Conservation (phyloP, 2,797 vertebrate species). For the Limnodromus scolopaceus region DNA sequence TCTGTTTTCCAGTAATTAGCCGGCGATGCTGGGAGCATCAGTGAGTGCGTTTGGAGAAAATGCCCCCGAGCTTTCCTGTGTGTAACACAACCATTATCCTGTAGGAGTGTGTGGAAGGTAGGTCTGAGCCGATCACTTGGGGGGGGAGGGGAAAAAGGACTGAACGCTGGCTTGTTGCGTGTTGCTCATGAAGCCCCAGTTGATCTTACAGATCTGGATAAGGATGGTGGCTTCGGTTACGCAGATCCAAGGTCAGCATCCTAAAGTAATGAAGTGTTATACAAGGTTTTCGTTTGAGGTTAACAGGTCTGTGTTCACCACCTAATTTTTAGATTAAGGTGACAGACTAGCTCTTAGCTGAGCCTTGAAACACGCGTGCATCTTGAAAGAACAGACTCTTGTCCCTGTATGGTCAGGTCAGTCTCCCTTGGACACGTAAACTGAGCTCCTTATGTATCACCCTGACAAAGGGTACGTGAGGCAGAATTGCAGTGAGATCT, state of each 20-base stretch:
- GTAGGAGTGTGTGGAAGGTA: neutral
- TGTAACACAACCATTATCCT: neutral
- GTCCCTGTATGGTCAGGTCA: neutral
- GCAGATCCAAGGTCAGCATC: neutral
- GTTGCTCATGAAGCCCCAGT: neutral
- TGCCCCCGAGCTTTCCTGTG: neutral
- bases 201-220: neutral
- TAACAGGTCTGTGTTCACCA: neutral
- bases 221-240: neutral
- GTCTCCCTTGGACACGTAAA: neutral
- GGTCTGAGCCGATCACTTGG: neutral
- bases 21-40: neutral
- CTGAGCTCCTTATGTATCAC: neutral
- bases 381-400: neutral
- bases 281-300: neutral
- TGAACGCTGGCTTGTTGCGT: fast-evolving
- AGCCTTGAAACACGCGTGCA: neutral
- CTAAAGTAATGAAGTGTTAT: neutral
- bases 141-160: fast-evolving
- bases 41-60: neutral
- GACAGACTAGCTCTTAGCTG: neutral
- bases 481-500: neutral
- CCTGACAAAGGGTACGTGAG: neutral
- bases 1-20: neutral
- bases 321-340: neutral